phyloP scores from a whole-genome alignment of 2,888 invertebrate species.

The Aromia moschata region DNA sequence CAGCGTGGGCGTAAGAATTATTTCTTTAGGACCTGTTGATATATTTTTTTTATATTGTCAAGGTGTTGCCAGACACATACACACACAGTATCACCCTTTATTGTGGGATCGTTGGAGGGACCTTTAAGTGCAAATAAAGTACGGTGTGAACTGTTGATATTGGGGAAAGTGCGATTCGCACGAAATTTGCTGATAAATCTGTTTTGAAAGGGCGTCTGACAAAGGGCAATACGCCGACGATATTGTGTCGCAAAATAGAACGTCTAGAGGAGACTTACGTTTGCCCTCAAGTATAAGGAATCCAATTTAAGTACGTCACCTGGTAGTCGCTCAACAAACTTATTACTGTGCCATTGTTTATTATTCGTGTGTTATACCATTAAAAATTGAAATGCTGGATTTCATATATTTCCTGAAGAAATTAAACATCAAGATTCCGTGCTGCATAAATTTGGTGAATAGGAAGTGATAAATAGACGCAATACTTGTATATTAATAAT shows the following conservation, averaged over 20 bases:
- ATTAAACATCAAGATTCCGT: too few relatives aligned
- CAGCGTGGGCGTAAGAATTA: slow-evolving; percentile 51
- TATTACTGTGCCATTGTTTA: too few relatives aligned
- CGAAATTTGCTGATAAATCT: slow-evolving; percentile 1
- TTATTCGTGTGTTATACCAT: too few relatives aligned
- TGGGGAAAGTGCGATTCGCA: slow-evolving; percentile 4
- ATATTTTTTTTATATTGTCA: slow-evolving; percentile 42
- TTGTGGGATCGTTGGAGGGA: slow-evolving; percentile 27
- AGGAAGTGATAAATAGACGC: too few relatives aligned
- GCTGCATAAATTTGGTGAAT: too few relatives aligned
- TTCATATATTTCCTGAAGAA: too few relatives aligned
- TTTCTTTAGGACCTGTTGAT: slow-evolving; percentile 51
- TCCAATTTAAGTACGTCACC: too few relatives aligned
- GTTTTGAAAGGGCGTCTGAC: neutral
- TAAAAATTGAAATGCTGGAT: too few relatives aligned
- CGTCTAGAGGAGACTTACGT: neutral
- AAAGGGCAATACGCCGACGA: neutral
- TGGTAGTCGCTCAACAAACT: too few relatives aligned
- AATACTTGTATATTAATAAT: too few relatives aligned
- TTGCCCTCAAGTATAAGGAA: neutral
- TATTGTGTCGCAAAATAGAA: neutral
- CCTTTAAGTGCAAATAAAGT: slow-evolving; percentile 31
- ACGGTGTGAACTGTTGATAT: slow-evolving; percentile 21
- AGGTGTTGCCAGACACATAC: slow-evolving; percentile 44
- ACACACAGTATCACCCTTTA: slow-evolving; percentile 39